A percentile compares a stretch with the other conserved stretches of the same genome.
phyloP scores from a whole-genome alignment of 2,113 vertebrate species.

The Coptodon bakossiorum region DNA sequence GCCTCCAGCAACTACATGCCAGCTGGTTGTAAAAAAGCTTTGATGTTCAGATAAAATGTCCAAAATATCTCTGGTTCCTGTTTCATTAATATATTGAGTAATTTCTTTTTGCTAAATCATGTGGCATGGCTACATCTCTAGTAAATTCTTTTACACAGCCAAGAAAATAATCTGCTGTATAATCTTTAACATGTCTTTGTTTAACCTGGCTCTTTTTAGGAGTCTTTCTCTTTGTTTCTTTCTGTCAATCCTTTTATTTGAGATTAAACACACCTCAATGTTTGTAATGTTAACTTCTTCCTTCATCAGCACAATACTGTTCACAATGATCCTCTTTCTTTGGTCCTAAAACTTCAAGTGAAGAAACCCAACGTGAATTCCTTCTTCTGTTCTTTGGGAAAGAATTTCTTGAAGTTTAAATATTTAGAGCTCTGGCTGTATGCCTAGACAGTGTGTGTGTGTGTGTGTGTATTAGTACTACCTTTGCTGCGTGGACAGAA shows the following conservation, averaged over 20 bases:
- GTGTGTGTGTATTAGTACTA: neutral
- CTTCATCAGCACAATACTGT: neutral
- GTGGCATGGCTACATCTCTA: neutral
- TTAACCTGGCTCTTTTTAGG: neutral
- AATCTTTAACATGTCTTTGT: neutral
- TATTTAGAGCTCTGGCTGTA: slow-evolving; percentile 55
- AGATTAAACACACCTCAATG: neutral
- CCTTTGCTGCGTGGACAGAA: neutral
- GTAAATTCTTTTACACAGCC: neutral
- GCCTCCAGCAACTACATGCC: neutral
- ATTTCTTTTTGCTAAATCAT: neutral
- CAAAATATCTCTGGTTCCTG: neutral
- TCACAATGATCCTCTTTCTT: neutral
- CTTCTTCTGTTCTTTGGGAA: slow-evolving; percentile 11
- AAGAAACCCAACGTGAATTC: neutral
- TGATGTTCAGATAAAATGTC: neutral
- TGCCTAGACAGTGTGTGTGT: slow-evolving; percentile 17
- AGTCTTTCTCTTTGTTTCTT: neutral
- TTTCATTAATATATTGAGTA: neutral
- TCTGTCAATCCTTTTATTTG: neutral
- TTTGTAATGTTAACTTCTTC: neutral
- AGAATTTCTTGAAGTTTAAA: slow-evolving; percentile 54
- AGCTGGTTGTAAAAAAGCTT: neutral
- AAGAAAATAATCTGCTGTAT: neutral
- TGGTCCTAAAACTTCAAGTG: neutral